phyloP scores from a whole-genome alignment of 2,113 vertebrate species.

The Accipiter cooperii region DNA sequence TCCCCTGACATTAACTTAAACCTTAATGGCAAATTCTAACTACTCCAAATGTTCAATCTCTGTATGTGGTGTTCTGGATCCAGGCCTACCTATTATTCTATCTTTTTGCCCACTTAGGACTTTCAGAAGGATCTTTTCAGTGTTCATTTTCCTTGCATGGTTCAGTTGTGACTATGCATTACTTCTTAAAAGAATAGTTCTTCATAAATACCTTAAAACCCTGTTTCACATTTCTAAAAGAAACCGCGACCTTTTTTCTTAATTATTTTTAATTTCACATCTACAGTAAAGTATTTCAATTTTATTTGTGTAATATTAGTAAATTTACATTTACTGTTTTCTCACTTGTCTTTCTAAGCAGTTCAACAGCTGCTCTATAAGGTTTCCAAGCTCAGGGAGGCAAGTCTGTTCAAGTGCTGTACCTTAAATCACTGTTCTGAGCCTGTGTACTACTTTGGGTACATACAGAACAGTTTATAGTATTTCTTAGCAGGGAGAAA shows the following conservation, averaged over 20 bases:
- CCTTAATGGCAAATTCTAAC: background rate
- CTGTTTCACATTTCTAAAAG: background rate
- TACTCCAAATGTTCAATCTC: background rate
- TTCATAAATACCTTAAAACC: background rate
- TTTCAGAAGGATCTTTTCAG: background rate
- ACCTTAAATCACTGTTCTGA: background rate
- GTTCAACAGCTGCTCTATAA: background rate
- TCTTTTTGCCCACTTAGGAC: background rate
- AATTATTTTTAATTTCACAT: background rate
- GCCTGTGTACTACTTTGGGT: background rate
- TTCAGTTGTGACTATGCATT: background rate
- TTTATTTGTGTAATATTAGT: background rate
- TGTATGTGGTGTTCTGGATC: background rate
- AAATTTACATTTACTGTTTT: background rate
- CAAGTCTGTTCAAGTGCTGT: background rate
- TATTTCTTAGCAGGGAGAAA: background rate
- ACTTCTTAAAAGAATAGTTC: background rate
- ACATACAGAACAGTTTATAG: background rate
- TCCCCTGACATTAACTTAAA: background rate
- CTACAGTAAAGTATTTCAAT: background rate
- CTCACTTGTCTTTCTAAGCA: background rate
- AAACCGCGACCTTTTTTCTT: accelerated
- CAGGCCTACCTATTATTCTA: background rate
- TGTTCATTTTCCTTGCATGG: background rate
- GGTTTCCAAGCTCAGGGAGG: background rate